A percentile compares a stretch with the other conserved stretches of the same genome.
Conservation (phyloP, 2,113 vertebrate genomes). For the Terrapene triunguis region DNA sequence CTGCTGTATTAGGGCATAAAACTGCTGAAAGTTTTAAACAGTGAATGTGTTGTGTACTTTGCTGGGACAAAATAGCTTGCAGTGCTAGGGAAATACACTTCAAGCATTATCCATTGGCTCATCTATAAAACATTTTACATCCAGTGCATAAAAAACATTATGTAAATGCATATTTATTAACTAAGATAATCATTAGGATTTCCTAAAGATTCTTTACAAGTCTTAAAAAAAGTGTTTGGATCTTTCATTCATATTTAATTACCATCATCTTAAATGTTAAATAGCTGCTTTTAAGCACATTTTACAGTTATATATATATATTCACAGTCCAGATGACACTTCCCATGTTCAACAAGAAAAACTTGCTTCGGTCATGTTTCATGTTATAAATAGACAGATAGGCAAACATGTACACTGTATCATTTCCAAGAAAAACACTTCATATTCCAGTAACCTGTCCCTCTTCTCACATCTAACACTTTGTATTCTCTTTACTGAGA, state of each 20-base stretch:
- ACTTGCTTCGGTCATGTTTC: constrained; percentile 56
- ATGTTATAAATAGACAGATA: constrained; percentile 67
- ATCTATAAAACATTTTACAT: constrained; percentile 10
- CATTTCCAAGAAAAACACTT: constrained; percentile 68
- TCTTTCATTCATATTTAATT: background rate
- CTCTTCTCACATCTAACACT: constrained; percentile 35
- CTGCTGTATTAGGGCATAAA: constrained; percentile 47
- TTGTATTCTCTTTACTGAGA: constrained; percentile 1
- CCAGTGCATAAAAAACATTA: constrained; percentile 1
- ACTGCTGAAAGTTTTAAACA: constrained; percentile 54
- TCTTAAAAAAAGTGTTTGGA: background rate
- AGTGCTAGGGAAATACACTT: background rate
- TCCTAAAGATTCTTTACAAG: background rate
- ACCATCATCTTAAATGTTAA: background rate
- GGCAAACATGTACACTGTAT: constrained; percentile 28
- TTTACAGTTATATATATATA: background rate
- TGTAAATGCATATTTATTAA: background rate
- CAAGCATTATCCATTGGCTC: background rate
- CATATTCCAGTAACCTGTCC: constrained; percentile 50
- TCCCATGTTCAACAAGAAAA: constrained; percentile 38
- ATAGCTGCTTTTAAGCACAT: background rate
- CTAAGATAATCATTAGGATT: background rate
- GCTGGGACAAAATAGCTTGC: constrained; percentile 28
- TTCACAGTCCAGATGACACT: background rate
- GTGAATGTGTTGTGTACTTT: background rate